phyloP scores from a whole-genome alignment of 2,113 vertebrate genomes.

The Gracilinanus agilis region DNA sequence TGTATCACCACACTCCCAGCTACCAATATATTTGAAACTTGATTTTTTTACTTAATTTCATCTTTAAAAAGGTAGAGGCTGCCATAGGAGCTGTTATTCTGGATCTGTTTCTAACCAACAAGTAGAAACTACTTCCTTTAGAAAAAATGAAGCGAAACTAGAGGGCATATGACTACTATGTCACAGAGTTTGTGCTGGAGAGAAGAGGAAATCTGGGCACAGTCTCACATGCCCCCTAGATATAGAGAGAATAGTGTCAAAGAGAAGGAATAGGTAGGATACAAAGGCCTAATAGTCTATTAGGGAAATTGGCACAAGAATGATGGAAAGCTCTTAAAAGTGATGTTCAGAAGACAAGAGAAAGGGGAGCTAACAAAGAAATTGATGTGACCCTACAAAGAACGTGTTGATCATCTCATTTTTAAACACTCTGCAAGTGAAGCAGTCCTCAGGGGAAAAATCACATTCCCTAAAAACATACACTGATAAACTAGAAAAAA shows the following conservation, averaged over 20 bases:
- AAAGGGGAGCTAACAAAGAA: not conserved
- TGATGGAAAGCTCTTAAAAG: not conserved
- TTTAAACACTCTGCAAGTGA: not conserved
- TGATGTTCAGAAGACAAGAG: not conserved
- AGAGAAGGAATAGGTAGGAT: not conserved
- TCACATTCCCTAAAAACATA: not conserved
- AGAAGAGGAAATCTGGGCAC: not conserved
- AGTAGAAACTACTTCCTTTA: not conserved
- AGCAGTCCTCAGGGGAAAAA: not conserved
- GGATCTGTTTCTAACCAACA: not conserved
- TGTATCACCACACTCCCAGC: not conserved
- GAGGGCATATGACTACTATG: not conserved
- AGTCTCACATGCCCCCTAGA: not conserved
- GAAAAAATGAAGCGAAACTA: not conserved
- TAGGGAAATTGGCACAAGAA: not conserved
- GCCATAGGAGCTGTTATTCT: not conserved
- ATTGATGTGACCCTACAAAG: not conserved
- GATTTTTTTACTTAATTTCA: not conserved
- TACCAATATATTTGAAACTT: not conserved
- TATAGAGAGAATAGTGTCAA: not conserved
- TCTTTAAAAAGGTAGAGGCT: not conserved
- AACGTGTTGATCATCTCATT: not conserved
- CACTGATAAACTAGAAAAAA: not conserved
- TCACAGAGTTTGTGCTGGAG: not conserved
- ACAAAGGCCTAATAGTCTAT: not conserved